Evolutionary conservation across 2,888 invertebrate species (phyloP), one percentile per base, ranked within the genome.

Genomic region (Punctoribates punctum): DNA sequence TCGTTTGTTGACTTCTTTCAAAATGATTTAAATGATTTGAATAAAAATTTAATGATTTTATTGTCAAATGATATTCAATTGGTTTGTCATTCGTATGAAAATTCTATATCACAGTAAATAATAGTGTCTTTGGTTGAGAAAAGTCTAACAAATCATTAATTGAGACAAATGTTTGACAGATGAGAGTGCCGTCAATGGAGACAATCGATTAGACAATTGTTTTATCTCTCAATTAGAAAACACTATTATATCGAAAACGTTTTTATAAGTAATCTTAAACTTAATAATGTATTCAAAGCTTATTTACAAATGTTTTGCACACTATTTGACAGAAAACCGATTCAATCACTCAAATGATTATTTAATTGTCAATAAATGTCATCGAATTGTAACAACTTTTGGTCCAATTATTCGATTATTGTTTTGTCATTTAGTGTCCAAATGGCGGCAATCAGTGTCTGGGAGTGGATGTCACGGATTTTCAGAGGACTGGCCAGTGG

Each of bases 41-140:
- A 57, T 57, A 57, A 57, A 57, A 57, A 51, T 51, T 51, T 20
- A 57, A 57, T 57, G 57, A 57, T 57, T 57, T 57, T 57, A 23
- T 25, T 23, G n/a, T 57, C 25, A 23, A 51, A 51, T 51, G 51
- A 51, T 51, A 51, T 51, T 57, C 57, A 57, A 23, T 23, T 25
- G n/a, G 20, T 23, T 23, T 57, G 23, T 57, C 23, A 25, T 23
- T 57, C 13, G 23, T 23, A 57, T 57, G 57, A 57, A 57, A 57
- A 57, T n/a, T 57, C 57, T 57, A 57, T 57, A 57, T 57, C 57
- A 57, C 57, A 57, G 57, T 20, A 23, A 25, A 57, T 57, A 57
- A 57, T 57, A 57, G 57, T 57, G 57, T 57, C 17, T 57, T 20
- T 23, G n/a, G 23, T 57, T 57, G 57, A 23, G 23, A 20, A 57